phyloP scores from a whole-genome alignment of 2,888 invertebrate species.

The Caenorhabditis sinica region DNA sequence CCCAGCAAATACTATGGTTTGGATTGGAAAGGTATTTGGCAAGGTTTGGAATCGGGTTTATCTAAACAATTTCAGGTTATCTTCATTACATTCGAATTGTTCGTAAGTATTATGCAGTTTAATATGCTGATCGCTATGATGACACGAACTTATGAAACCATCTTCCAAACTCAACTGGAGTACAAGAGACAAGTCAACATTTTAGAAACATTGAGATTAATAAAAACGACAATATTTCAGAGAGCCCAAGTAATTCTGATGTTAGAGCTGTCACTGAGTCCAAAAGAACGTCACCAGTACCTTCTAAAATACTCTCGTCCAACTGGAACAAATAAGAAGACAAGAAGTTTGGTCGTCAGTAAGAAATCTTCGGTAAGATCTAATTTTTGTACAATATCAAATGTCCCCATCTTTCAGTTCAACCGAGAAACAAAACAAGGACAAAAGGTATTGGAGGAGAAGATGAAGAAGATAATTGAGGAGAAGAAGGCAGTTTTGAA shows the following conservation, averaged over 20 bases:
- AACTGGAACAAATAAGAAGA: conserved; percentile 84
- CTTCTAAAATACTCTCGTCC: conserved; percentile 95
- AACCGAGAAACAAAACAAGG: conserved; percentile 61
- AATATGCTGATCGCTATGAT: conserved; percentile 99
- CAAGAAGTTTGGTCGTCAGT: conserved; percentile 81
- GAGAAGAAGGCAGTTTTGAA: conserved; percentile 71
- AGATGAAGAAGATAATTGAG: conserved; percentile 63
- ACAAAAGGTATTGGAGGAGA: conserved; percentile 62
- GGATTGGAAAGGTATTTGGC: conserved; percentile 70
- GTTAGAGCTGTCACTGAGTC: conserved; percentile 95
- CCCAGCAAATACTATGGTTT: conserved; percentile 65
- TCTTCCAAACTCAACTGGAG: conserved; percentile 96
- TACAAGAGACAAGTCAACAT: conserved; percentile 89
- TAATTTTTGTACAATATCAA: too few species aligned
- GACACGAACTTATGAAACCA: conserved; percentile 95
- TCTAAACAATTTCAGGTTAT: conserved; percentile 85
- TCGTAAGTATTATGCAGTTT: conserved; percentile 94
- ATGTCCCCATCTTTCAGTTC: conserved; percentile 46
- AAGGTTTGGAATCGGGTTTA: not conserved
- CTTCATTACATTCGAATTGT: conserved; percentile 97
- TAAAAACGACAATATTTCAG: conserved; percentile 25
- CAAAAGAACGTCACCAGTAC: conserved; percentile 89
- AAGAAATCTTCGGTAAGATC: conserved; percentile 66
- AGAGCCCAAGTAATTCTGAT: conserved; percentile 92
- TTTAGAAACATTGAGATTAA: not conserved